Evolutionary conservation across 2,113 vertebrate genomes (phyloP).

Genomic region (Garra rufa): DNA sequence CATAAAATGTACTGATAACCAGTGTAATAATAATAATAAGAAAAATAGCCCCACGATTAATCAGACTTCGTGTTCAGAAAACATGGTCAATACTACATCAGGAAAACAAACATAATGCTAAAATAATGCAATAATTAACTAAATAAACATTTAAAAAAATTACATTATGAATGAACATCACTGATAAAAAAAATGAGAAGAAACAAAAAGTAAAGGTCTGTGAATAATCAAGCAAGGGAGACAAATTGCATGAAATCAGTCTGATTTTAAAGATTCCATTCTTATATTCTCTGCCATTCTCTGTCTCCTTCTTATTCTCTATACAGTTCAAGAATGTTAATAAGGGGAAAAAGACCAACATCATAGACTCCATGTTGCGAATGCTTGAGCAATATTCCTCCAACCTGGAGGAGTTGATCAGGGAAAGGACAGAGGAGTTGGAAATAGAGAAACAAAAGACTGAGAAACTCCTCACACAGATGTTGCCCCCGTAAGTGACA

Average conservation of each 20-base stretch:
- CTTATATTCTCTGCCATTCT: neutral
- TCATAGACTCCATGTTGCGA: slow-evolving; percentile 74
- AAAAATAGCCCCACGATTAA: neutral
- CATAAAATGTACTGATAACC: neutral
- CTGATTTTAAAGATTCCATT: neutral
- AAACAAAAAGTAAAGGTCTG: neutral
- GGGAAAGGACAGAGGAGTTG: slow-evolving; percentile 81
- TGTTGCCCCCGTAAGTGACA: slow-evolving; percentile 77
- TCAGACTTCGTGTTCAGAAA: neutral
- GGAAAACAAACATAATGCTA: neutral
- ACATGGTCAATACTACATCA: slow-evolving; percentile 1
- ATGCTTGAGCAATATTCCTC: slow-evolving; percentile 82
- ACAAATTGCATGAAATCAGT: neutral
- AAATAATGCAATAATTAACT: neutral
- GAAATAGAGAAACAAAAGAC: slow-evolving; percentile 85
- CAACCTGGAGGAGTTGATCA: slow-evolving; percentile 82
- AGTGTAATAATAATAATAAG: neutral
- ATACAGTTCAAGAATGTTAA: slow-evolving; percentile 73
- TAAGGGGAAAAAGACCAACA: slow-evolving; percentile 74
- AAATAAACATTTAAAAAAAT: too few species aligned
- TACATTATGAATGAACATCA: neutral
- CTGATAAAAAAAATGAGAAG: neutral
- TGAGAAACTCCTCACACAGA: slow-evolving; percentile 81
- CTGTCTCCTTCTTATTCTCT: neutral
- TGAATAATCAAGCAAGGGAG: neutral